Conservation (phyloP, 1,140 invertebrate genomes). For the Conus betulinus region DNA sequence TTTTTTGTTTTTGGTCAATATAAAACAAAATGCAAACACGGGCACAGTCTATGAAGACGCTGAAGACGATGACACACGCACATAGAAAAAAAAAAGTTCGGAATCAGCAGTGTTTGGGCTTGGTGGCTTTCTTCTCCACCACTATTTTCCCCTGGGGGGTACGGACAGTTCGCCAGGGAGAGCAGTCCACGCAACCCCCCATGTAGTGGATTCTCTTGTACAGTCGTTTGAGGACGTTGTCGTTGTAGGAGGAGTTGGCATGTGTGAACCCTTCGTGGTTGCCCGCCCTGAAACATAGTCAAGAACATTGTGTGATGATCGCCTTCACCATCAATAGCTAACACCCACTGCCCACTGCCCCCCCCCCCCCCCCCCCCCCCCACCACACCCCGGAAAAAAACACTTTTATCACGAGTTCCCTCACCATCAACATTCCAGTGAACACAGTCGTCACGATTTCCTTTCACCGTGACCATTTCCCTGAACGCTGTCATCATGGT, state of each 20-base stretch:
- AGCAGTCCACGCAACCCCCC: conserved; percentile 47
- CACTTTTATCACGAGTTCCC: too few relatives aligned
- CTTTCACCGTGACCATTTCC: too few relatives aligned
- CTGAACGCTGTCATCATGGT: too few relatives aligned
- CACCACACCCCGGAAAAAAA: too few relatives aligned
- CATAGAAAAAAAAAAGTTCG: neutral
- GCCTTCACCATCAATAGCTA: neutral
- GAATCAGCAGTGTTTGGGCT: conserved; percentile 24
- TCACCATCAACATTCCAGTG: too few relatives aligned
- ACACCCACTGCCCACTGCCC: neutral
- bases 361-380: too few relatives aligned
- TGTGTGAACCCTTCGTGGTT: conserved; percentile 54
- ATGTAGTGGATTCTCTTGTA: conserved; percentile 52
- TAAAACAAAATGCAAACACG: neutral
- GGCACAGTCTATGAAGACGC: too few relatives aligned
- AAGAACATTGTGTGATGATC: neutral
- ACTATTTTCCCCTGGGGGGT: neutral
- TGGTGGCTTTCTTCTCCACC: neutral
- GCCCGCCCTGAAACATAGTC: conserved; percentile 36
- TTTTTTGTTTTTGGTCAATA: neutral
- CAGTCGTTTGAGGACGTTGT: conserved; percentile 40
- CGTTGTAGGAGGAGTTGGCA: conserved; percentile 50
- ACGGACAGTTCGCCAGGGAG: conserved; percentile 21
- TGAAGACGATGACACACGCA: neutral
- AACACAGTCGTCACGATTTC: too few relatives aligned